These are phyloP conservation scores for Oreonectes daqikongensis DNA, from an alignment of 2,797 vertebrate genomes.

Conservation along the genomic window DNA sequence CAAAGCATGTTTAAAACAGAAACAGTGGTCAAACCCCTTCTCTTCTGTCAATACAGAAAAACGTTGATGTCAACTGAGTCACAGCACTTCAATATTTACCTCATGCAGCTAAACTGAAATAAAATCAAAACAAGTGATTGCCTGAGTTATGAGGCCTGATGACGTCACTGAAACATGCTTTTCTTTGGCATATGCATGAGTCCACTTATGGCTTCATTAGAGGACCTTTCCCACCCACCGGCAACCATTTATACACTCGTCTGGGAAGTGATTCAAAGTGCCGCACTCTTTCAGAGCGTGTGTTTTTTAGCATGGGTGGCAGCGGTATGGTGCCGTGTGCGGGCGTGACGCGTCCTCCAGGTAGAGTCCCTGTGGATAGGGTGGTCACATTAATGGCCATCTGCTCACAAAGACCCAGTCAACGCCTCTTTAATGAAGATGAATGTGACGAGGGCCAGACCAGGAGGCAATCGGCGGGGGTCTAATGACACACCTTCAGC, in stretches of 20 bases:
- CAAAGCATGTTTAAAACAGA: neutral
- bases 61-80: neutral
- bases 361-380: constrained; percentile 80
- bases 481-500: constrained; percentile 85
- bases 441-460: constrained; percentile 85
- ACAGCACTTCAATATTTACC: neutral
- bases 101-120: neutral
- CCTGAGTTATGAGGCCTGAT: neutral
- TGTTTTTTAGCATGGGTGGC: constrained; percentile 47
- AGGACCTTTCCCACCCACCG: constrained; percentile 4
- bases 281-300: constrained; percentile 42
- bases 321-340: constrained; percentile 8
- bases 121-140: neutral
- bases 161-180: neutral
- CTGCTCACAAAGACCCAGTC: constrained; percentile 86
- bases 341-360: constrained; percentile 82
- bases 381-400: constrained; percentile 88
- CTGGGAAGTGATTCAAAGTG: constrained; percentile 20
- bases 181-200: neutral
- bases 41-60: neutral
- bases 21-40: no score
- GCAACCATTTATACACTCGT: neutral
- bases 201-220: constrained; percentile 23
- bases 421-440: constrained; percentile 94
- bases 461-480: constrained; percentile 80